Evolutionary conservation across 1,140 invertebrate species (phyloP).

Genomic region (Papilio dardanus): DNA sequence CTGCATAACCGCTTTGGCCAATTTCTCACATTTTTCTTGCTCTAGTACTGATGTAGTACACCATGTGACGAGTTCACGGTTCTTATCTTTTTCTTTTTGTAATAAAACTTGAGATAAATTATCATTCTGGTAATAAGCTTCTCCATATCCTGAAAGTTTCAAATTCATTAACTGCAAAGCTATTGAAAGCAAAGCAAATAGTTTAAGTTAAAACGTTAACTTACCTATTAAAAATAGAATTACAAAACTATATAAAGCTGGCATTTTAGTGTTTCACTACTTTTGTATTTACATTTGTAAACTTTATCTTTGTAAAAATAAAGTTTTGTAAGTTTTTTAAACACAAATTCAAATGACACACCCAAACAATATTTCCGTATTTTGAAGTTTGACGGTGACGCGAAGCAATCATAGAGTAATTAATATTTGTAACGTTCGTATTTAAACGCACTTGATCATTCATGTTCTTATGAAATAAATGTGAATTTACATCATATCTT

Average conservation of each 20-base stretch:
- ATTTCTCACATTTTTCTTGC: constrained; percentile 89
- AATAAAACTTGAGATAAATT: constrained; percentile 50
- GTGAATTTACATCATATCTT: not conserved
- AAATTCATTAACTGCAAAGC: too few relatives aligned
- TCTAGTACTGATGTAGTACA: constrained; percentile 90
- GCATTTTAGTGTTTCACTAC: not conserved
- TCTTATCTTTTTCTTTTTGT: constrained; percentile 54
- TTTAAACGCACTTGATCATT: too few relatives aligned
- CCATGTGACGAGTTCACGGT: constrained; percentile 84
- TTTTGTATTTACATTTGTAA: not conserved
- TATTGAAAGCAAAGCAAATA: too few relatives aligned
- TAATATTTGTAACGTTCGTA: too few relatives aligned
- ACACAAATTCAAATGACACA: constrained; percentile 25
- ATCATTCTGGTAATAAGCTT: constrained; percentile 48
- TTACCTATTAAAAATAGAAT: not conserved
- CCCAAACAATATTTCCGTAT: constrained; percentile 24
- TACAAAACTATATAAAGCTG: not conserved
- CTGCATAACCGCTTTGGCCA: constrained; percentile 85
- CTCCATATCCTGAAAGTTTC: constrained; percentile 40
- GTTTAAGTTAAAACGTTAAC: not conserved
- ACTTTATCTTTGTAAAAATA: not conserved
- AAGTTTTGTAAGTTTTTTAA: too few relatives aligned
- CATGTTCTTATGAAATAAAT: not conserved
- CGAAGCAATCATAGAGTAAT: not conserved
- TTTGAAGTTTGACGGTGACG: not conserved